Evolutionary conservation across 2,888 invertebrate genomes (phyloP).

Genomic region (Ptychoptera albimana): DNA sequence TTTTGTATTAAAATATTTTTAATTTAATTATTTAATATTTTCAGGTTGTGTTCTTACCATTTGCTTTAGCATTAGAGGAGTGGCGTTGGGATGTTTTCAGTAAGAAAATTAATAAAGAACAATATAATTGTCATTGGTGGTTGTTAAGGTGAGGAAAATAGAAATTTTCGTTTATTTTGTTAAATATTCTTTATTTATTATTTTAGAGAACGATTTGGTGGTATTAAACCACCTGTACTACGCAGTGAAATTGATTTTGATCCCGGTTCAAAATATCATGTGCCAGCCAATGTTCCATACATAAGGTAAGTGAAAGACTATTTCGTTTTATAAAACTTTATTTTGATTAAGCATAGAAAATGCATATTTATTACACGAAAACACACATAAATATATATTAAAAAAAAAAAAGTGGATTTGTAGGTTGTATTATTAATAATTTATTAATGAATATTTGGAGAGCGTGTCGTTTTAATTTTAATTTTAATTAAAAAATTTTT

Average conservation of each 20-base stretch:
- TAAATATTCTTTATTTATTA: constrained; percentile 9
- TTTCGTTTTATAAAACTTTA: too few relatives aligned
- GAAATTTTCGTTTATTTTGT: not conserved
- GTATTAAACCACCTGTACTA: constrained; percentile 70
- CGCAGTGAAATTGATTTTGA: constrained; percentile 83
- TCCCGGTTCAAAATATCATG: constrained; percentile 83
- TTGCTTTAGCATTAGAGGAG: constrained; percentile 65
- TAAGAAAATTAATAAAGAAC: constrained; percentile 52
- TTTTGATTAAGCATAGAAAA: too few relatives aligned
- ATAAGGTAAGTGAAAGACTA: constrained; percentile 51
- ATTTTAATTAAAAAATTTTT: too few relatives aligned
- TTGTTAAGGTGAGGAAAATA: constrained; percentile 43
- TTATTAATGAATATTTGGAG: too few relatives aligned
- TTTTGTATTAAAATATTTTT: not conserved
- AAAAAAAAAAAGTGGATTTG: too few relatives aligned
- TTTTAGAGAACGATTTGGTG: constrained; percentile 63
- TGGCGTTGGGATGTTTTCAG: constrained; percentile 81
- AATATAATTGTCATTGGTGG: constrained; percentile 83
- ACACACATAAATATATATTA: too few relatives aligned
- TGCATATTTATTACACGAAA: too few relatives aligned
- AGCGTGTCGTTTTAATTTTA: too few relatives aligned
- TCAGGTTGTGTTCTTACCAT: constrained; percentile 53
- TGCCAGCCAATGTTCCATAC: constrained; percentile 80
- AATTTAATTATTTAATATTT: not conserved
- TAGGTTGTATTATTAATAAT: too few relatives aligned